Base-by-base conservation (phyloP, 2,113 vertebrate genomes). In the Halcyon malimbica region DNA sequence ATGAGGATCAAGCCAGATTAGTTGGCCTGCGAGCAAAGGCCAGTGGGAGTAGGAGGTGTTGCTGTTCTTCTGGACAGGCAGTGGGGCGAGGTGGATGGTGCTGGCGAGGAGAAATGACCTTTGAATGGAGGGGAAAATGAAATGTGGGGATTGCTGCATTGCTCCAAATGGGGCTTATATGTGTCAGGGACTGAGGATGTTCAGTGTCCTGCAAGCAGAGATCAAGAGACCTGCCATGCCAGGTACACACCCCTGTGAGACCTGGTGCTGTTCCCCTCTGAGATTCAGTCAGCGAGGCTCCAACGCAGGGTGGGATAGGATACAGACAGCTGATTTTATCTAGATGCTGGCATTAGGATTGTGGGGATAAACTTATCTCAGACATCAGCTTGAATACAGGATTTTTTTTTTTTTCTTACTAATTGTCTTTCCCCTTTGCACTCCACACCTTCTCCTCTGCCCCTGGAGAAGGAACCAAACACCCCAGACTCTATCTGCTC, bases 301-400 rank as follows among this genome's bases (percentile, higher is more conserved):
- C 25, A 11, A 33, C 10, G 13, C 63, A 62, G 81, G 70, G 53
- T 63, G 42, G 50, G 70, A 53, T 50, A 59, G 92, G 86, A 79
- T 42, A 64, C 91, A 80, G 69, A 79, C 78, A 84, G 79, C 70
- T 91, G 73, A 19, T 70, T 83, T 94, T 60, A 87, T 64, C 53
- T 84, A 57, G 53, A 76, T 93, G 83, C 83, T 95, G 94, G 87
- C 68, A 60, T 74, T 93, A 67, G 73, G 46, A 67, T 69, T 83
- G 86, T 68, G 29, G 80, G 93, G 80, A 75, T 65, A 82, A 87
- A 13, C 11, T 90, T 65, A 46, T 71, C 64, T 89, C 0, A 0
- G 31, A 67, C 57, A 68, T 73, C 76, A 75, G 48, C 76, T 85
- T 80, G 60, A 80, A 82, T 82, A 65, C 59, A 39, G 57, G 56